Base-by-base conservation (phyloP, 1,140 invertebrate species). In the Subanguina moxae region DNA sequence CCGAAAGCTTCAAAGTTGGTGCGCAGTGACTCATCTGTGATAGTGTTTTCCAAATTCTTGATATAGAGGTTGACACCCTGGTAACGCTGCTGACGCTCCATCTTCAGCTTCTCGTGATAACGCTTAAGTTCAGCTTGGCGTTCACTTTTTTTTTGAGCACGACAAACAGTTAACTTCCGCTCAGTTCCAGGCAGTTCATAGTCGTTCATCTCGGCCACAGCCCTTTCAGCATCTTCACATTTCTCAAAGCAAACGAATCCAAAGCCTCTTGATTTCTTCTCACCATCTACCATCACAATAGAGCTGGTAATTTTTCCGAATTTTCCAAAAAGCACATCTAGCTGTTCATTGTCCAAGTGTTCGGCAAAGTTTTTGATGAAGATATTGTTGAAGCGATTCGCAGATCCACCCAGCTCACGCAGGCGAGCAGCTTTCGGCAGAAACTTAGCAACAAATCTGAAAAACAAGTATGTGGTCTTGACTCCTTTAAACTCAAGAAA, bases 211-310 rank as follows among this genome's bases (percentile, higher is more conserved):
- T 65, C 70, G 1, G n/a, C 76, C 61, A 78, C 77, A 27, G 77
- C 62, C 74, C 88, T 88, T 83, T 97, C 94, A 62, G 32, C 32
- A 71, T 90, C 89, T 83, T 97, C 94, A 57, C 94, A 90, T 82
- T 94, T 91, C 84, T 97, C 93, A 86, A 93, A 99, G 45, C 93
- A 93, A 63, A 99, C 95, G 87, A 99, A 99, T 17, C 96, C 96
- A 87, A 99, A 99, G n/a, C 96, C 94, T 83, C 91, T 90, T 21
- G 91, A 92, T 82, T 62, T 92, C 90, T n/a, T n/a, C n/a, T n/a
- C n/a, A n/a, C n/a, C n/a, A 80, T 93, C 93, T 75, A 87, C 89
- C 92, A 96, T 95, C 8, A 97, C 91, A 25, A 59, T 61, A 46
- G 75, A 86, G 84, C 85, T 93, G 93, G 80, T 93, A 90, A 84